Percentiles rank a stretch among this genome's conserved stretches.
These are phyloP conservation scores for Silurus glanis DNA, from an alignment of 2,113 vertebrate species.

Conservation along the genomic window DNA sequence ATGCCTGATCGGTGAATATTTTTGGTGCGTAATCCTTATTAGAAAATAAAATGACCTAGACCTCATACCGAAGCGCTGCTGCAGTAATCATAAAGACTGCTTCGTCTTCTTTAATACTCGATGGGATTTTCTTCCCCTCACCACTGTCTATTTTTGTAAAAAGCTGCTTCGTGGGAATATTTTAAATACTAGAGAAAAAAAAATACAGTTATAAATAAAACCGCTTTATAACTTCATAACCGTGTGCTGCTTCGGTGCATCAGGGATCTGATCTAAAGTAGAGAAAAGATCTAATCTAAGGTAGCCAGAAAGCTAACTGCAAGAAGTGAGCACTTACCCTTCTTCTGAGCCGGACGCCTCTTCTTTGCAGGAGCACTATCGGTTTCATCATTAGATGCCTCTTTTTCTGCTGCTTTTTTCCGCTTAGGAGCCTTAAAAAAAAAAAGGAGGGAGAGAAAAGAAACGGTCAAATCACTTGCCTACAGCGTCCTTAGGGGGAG, in stretches of 20 bases:
- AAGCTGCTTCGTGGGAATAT: background rate
- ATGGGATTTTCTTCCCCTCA: background rate
- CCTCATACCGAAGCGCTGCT: background rate
- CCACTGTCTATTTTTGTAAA: background rate
- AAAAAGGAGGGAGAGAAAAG: background rate
- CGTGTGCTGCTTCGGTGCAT: background rate
- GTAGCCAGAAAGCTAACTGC: background rate
- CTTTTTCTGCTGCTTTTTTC: conserved; percentile 51
- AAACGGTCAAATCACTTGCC: conserved; percentile 48
- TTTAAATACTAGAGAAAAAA: background rate
- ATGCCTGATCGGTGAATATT: too few relatives aligned
- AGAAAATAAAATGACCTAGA: background rate
- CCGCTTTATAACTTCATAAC: background rate
- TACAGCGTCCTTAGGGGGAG: conserved; percentile 36
- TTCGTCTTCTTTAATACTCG: background rate
- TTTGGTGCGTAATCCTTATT: too few relatives aligned
- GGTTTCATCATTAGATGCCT: conserved; percentile 33
- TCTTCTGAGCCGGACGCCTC: conserved; percentile 54
- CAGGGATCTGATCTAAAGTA: background rate
- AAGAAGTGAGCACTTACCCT: conserved; percentile 34
- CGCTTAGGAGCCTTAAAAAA: conserved; percentile 60
- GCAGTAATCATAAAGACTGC: background rate
- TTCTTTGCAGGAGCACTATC: conserved; percentile 60
- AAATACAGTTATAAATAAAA: background rate
- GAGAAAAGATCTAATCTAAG: background rate